Evolutionary conservation across 2,888 invertebrate species (phyloP), one percentile per base, ranked within the genome.

Genomic region (Drosophila buzzatii): DNA sequence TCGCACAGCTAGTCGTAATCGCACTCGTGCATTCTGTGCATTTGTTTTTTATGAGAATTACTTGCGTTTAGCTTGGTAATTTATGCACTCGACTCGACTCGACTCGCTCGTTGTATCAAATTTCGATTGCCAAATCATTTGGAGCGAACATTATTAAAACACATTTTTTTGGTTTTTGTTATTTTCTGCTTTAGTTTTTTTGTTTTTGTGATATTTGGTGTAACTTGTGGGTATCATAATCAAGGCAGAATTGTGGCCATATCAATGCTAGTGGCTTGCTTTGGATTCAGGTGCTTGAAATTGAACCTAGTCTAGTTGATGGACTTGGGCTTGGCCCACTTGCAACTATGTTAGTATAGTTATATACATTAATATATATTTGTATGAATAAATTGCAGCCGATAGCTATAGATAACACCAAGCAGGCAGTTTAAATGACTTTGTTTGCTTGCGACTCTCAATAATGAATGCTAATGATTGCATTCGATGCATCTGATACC

Each of bases 111-210:
- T 79, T 64, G 76, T 84, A 72, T 84, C 69, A 76, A 68, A 73
- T 89, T 88, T 70, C 69, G 73, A 89, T 85, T 89, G 79, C 90
- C 70, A 82, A 89, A 85, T 78, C 70, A 66, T 61, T 56, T 56
- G 69, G 67, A 82, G 68, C 78, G 77, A 57, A 69, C 82, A 65
- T 79, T 84, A 89, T 81, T 78, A 73, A 86, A 79, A 81, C 76
- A 73, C 58, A 77, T 81, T 70, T 67, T 67, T 58, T 55, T 53
- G 37, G 16, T 33, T 57, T 57, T 42, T 49, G 31, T 31, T 23
- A 35, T 45, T 44, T 45, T 58, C 42, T 7, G 51, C 57, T 20
- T 57, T 27, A 10, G 18, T 3, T 44, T 16, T 44, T 35, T 61
- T 39, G 33, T 51, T 53, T 37, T 23, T 27, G 9, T 8, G 12